Conservation (phyloP, 2,888 invertebrate species). For the Drosophila yooni region DNA sequence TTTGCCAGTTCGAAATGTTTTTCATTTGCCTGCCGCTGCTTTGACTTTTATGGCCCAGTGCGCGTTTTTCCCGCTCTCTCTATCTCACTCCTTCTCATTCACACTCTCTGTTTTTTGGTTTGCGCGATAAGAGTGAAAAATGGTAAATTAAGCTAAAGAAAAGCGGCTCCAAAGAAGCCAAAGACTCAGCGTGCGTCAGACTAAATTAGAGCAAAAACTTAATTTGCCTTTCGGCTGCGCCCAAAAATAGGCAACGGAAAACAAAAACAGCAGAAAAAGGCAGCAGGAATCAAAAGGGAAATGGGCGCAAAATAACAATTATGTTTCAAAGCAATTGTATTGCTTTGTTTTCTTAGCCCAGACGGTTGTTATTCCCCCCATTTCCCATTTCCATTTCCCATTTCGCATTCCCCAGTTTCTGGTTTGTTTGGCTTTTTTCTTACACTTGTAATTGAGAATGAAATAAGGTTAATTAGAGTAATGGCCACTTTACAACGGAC, state of each 20-base stretch:
- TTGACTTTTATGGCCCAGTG: slow-evolving; percentile 72
- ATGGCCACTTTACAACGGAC: slow-evolving; percentile 66
- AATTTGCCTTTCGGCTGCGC: slow-evolving; percentile 77
- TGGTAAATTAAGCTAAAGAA: slow-evolving; percentile 78
- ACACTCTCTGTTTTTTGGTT: slow-evolving; percentile 6
- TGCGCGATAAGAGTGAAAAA: slow-evolving; percentile 79
- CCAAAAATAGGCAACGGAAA: slow-evolving; percentile 63
- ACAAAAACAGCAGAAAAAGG: slow-evolving; percentile 18
- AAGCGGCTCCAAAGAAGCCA: slow-evolving; percentile 57
- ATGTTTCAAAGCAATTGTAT: slow-evolving; percentile 81
- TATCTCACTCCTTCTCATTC: slow-evolving; percentile 2
- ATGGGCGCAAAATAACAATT: slow-evolving; percentile 80
- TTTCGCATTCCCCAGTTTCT: slow-evolving; percentile 22
- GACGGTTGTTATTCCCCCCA: slow-evolving; percentile 29
- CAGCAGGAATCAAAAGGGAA: slow-evolving; percentile 68
- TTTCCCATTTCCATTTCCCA: slow-evolving; percentile 5
- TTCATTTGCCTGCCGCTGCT: slow-evolving; percentile 29
- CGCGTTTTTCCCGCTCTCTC: slow-evolving; percentile 1
- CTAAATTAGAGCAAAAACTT: slow-evolving; percentile 81
- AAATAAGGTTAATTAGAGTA: slow-evolving; percentile 81
- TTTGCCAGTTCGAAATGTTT: slow-evolving; percentile 39
- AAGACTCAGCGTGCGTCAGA: slow-evolving; percentile 69
- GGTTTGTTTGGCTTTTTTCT: slow-evolving; percentile 47
- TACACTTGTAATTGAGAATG: slow-evolving; percentile 78
- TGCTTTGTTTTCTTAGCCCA: slow-evolving; percentile 59